Base-by-base conservation (phyloP, 2,888 invertebrate genomes). In the Eristalis intricaria region DNA sequence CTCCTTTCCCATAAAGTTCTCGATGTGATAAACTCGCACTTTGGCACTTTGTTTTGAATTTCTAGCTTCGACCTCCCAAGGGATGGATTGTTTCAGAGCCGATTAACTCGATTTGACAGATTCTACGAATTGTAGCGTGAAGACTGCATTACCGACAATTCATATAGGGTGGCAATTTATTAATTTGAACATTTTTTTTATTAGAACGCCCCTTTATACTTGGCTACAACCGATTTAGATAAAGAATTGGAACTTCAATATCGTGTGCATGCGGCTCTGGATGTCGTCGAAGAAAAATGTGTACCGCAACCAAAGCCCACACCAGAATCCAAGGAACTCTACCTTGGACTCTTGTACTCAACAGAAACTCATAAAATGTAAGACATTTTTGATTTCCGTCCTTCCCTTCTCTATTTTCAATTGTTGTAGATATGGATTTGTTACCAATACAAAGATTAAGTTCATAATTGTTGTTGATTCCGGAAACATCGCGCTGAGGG, bases 321-420 rank as follows among this genome's bases (percentile, higher is more conserved):
- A 0, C 95, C 96, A 82, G 98, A 99, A 92, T 94, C 96, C 50
- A 94, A 98, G 88, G 99, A 99, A 92, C 94, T 98, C 2, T 99
- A 98, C 92, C 94, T 99, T 79, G 99, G 99, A 32, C 94, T 98
- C 88, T 94, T 99, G 8, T 98, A 98, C 93, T 97, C 98, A 0
- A 97, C 98, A 8, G 99, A 99, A 94, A 98, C 98, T 89, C 98
- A 98, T 93, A 98, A 98, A 95, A 97, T 99, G 98, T 98, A 95
- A 91, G 92, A 90, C 93, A 94, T 76, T 70, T 22, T 70, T 77
- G 92, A 93, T 65, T 90, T 26, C 11, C 15, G 7, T 29, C n/a
- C 10, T 40, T 22, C 7, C 2, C 15, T 35, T 29, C 22, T 58
- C 29, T 2, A 43, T 4, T 22, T 13, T 29, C 2, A 13, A 63